phyloP scores from a whole-genome alignment of 2,797 vertebrate genomes.

The Sebastes itinus region DNA sequence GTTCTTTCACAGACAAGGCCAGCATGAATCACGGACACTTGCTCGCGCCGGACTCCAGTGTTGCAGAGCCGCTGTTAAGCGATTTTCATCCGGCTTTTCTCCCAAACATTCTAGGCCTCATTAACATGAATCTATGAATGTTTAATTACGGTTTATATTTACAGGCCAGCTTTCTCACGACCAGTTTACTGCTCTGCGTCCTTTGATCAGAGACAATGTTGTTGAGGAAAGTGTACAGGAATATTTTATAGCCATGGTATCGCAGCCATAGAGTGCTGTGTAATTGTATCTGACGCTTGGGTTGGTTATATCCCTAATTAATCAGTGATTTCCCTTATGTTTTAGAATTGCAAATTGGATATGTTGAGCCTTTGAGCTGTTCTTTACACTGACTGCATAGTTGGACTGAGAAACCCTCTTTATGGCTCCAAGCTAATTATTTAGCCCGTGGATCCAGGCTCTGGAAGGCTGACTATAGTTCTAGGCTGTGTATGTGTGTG shows the following conservation, averaged over 20 bases:
- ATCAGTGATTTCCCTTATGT: constrained; percentile 69
- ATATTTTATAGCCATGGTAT: background rate
- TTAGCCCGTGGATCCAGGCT: constrained; percentile 58
- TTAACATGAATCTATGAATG: constrained; percentile 48
- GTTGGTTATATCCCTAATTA: constrained; percentile 62
- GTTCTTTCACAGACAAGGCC: constrained; percentile 10
- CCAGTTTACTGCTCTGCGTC: constrained; percentile 4
- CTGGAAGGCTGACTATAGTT: constrained; percentile 61
- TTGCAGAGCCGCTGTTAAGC: background rate
- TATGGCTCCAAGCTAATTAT: constrained; percentile 73
- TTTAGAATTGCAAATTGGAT: constrained; percentile 70
- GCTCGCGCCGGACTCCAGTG: background rate
- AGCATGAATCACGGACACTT: constrained; percentile 16
- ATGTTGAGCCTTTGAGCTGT: constrained; percentile 68
- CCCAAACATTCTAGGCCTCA: constrained; percentile 19
- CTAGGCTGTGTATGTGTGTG: constrained; percentile 10
- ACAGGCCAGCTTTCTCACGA: background rate
- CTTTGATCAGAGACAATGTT: constrained; percentile 51
- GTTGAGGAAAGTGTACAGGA: constrained; percentile 17
- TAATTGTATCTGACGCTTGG: constrained; percentile 55
- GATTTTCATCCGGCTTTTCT: background rate
- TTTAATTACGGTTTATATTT: constrained; percentile 52
- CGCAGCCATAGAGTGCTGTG: constrained; percentile 18
- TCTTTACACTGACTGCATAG: constrained; percentile 56
- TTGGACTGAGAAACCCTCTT: constrained; percentile 58